Percentiles rank a stretch among this genome's conserved stretches.
Conservation (phyloP, 2,888 invertebrate species). For the Lysandra coridon region DNA sequence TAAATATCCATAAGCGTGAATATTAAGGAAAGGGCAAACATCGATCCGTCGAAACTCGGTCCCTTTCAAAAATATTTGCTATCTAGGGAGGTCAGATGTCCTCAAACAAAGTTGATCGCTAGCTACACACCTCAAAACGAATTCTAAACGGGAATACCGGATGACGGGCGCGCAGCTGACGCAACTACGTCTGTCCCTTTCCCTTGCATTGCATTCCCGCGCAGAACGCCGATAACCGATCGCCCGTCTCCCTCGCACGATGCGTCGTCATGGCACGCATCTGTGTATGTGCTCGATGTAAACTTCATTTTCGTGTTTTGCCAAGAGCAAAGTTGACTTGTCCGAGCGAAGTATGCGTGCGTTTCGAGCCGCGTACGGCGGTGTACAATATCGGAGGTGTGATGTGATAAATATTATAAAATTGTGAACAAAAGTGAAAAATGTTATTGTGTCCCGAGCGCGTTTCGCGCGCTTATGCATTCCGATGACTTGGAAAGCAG, state of each 20-base stretch:
- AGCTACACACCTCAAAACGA: conserved; percentile 58
- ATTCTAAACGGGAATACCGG: conserved; percentile 73
- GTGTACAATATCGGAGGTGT: conserved; percentile 41
- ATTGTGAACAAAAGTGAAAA: conserved; percentile 19
- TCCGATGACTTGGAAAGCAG: conserved; percentile 60
- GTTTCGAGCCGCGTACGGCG: conserved; percentile 40
- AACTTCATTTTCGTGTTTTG: conserved; percentile 70
- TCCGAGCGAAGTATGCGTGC: conserved; percentile 49
- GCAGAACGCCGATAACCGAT: conserved; percentile 44
- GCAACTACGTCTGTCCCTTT: conserved; percentile 55
- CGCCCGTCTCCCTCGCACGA: conserved; percentile 52
- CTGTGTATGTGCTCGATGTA: conserved; percentile 53
- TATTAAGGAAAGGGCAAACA: conserved; percentile 9
- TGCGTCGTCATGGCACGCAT: conserved; percentile 37
- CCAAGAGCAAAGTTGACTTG: conserved; percentile 30
- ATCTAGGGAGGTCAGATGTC: conserved; percentile 57
- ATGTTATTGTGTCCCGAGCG: conserved; percentile 14
- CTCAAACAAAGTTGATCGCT: conserved; percentile 39
- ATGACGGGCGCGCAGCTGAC: conserved; percentile 51
- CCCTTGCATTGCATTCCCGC: conserved; percentile 39
- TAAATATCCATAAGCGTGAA: not conserved
- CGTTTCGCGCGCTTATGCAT: conserved; percentile 57
- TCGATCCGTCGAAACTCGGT: conserved; percentile 29
- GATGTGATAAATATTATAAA: conserved; percentile 35
- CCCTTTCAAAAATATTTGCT: conserved; percentile 41